Conservation (phyloP, 1,140 invertebrate species). For the Penaeus indicus region DNA sequence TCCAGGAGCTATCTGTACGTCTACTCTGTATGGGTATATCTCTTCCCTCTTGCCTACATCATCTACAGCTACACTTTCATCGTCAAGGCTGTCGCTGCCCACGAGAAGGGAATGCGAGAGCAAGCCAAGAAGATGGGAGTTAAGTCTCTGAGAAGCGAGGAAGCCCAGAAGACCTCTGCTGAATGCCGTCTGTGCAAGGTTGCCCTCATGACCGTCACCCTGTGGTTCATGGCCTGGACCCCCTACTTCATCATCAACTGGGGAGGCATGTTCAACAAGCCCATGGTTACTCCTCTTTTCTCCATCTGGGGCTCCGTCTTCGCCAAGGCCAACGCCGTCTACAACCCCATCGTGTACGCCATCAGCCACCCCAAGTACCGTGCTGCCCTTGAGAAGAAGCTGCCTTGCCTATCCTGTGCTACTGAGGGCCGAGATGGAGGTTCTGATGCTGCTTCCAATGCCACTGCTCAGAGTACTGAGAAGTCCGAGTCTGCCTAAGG, state of each 20-base stretch:
- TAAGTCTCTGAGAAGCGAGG: too few species aligned
- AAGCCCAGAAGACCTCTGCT: slow-evolving; percentile 45
- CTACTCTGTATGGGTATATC: slow-evolving; percentile 62
- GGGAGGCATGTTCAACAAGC: slow-evolving; percentile 67
- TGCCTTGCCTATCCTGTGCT: background rate
- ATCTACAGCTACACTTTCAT: slow-evolving; percentile 72
- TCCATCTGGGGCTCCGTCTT: slow-evolving; percentile 51
- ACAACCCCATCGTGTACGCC: slow-evolving; percentile 64
- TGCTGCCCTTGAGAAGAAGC: too few species aligned
- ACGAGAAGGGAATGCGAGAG: too few species aligned
- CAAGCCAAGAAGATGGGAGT: too few species aligned
- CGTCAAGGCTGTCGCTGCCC: slow-evolving; percentile 69
- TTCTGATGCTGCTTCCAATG: too few species aligned
- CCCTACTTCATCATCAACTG: slow-evolving; percentile 70
- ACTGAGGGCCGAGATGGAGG: background rate
- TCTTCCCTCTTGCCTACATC: slow-evolving; percentile 63
- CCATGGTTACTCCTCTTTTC: too few species aligned
- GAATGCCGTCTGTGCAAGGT: slow-evolving; percentile 69
- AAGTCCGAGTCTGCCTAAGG: too few species aligned
- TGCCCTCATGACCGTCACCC: slow-evolving; percentile 69
- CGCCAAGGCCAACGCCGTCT: slow-evolving; percentile 50
- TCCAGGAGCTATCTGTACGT: slow-evolving; percentile 64
- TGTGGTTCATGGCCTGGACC: slow-evolving; percentile 70
- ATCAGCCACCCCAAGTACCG: background rate
- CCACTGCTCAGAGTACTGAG: too few species aligned